These are phyloP conservation scores for Zygothrica quintamaculata DNA, from an alignment of 2,888 invertebrate genomes.

Conservation along the genomic window DNA sequence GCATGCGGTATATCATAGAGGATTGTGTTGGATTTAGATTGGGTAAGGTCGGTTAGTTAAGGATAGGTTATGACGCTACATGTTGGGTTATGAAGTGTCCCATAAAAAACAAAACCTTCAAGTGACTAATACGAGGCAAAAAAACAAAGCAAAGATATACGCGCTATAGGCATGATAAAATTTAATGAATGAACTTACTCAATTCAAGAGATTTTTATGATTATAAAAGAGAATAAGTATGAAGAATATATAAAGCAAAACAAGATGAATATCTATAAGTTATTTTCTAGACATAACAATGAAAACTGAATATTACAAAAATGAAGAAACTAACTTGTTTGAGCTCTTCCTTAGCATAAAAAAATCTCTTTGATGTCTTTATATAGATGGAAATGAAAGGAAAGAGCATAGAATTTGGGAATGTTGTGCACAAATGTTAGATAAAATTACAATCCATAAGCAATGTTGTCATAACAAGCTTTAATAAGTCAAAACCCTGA, in stretches of 20 bases:
- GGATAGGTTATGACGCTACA: constrained; percentile 53
- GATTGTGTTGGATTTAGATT: constrained; percentile 21
- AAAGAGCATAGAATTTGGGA: too few relatives aligned
- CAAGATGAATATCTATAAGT: too few relatives aligned
- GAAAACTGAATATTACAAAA: too few relatives aligned
- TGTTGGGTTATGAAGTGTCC: constrained; percentile 64
- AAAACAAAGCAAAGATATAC: too few relatives aligned
- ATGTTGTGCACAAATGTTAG: too few relatives aligned
- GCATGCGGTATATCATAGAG: constrained; percentile 57
- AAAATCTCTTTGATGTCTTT: too few relatives aligned
- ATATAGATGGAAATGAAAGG: too few relatives aligned
- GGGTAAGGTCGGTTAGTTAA: constrained; percentile 23
- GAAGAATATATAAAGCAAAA: background rate
- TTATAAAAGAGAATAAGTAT: constrained; percentile 20
- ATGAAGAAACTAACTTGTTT: too few relatives aligned
- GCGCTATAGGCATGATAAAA: constrained; percentile 17
- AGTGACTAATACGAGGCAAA: background rate
- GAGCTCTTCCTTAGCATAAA: too few relatives aligned
- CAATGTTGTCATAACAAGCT: background rate
- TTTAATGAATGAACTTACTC: constrained; percentile 15
- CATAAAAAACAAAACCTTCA: constrained; percentile 44
- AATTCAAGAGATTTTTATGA: too few relatives aligned
- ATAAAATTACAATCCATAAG: too few relatives aligned
- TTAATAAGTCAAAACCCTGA: background rate
- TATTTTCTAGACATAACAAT: too few relatives aligned